These are phyloP conservation scores for Caretta caretta DNA, from an alignment of 2,113 vertebrate species.

Conservation along the genomic window DNA sequence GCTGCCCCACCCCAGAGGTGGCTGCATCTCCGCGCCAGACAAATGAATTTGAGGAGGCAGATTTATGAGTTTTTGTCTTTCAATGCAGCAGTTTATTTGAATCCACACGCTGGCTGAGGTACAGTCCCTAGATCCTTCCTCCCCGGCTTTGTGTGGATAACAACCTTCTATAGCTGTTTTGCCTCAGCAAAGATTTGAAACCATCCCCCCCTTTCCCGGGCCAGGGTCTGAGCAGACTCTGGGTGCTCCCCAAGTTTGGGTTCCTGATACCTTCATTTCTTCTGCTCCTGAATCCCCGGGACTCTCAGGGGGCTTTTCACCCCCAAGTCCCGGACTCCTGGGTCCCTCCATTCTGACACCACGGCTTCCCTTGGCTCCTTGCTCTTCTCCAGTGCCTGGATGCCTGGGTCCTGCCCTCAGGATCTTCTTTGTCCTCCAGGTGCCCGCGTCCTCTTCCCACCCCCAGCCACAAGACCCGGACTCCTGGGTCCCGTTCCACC, in stretches of 20 bases:
- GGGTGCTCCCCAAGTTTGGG: too few relatives aligned
- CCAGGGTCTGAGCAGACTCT: too few relatives aligned
- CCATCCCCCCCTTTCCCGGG: too few relatives aligned
- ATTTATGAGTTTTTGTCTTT: background rate
- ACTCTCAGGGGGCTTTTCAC: background rate
- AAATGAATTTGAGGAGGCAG: background rate
- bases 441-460: background rate
- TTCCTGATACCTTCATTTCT: background rate
- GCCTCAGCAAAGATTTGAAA: background rate
- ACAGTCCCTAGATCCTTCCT: background rate
- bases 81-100: background rate
- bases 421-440: too few relatives aligned
- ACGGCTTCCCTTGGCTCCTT: too few relatives aligned
- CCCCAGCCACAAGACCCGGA: background rate
- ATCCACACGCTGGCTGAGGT: background rate
- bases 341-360: too few relatives aligned
- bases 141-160: background rate
- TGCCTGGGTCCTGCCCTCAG: background rate
- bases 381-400: background rate
- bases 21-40: background rate
- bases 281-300: background rate
- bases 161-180: background rate
- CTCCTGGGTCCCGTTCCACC: background rate
- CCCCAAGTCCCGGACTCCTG: background rate
- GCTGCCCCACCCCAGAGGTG: background rate